Conservation (phyloP, 2,113 vertebrate species). For the Chloroceryle aenea region DNA sequence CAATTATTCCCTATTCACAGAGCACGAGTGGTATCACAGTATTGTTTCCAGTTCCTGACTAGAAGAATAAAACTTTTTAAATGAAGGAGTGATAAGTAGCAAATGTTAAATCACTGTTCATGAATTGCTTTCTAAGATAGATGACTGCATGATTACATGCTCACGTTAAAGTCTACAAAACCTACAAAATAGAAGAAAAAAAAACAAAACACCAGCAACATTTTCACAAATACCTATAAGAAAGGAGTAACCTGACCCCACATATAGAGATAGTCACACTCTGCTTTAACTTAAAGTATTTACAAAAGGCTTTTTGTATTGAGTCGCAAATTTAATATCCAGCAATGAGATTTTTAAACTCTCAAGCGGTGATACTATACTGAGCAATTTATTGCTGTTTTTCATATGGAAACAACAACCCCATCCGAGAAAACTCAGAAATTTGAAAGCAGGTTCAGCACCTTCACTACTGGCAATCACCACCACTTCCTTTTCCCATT, state of each 20-base stretch:
- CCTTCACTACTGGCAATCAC: neutral
- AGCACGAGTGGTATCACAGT: neutral
- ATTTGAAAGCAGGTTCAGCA: conserved; percentile 1
- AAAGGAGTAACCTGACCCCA: neutral
- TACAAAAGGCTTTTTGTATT: neutral
- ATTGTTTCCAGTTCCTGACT: conserved; percentile 37
- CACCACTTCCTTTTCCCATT: neutral
- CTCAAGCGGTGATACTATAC: neutral
- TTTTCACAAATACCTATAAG: neutral
- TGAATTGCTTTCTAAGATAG: conserved; percentile 23
- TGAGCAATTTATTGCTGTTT: neutral
- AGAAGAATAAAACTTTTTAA: conserved; percentile 38
- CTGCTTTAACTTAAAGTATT: neutral
- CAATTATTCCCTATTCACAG: conserved; percentile 61
- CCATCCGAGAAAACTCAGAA: neutral
- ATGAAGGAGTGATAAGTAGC: conserved; percentile 1
- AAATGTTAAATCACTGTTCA: conserved; percentile 40
- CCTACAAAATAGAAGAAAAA: neutral
- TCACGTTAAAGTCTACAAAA: neutral
- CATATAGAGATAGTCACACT: neutral
- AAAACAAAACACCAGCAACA: neutral
- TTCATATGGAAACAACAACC: neutral
- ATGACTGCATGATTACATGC: neutral
- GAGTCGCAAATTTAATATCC: neutral
- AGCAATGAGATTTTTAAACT: neutral